Conservation (phyloP, 1,140 invertebrate genomes). For the Telenomus remus region DNA sequence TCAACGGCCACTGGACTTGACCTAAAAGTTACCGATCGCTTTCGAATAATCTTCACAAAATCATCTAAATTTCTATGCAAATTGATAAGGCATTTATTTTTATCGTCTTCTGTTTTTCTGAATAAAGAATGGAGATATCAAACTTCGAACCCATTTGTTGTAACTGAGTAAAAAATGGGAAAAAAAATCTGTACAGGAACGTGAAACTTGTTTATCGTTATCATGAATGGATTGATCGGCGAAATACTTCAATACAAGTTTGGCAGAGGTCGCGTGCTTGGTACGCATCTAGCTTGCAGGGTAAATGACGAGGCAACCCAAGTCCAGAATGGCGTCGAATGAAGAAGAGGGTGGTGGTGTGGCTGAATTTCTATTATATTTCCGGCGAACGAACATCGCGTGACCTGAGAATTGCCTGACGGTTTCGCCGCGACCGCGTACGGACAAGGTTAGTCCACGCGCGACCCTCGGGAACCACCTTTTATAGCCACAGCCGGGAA, state of each 20-base stretch:
- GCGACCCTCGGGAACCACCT: constrained; percentile 54
- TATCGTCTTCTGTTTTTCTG: no score
- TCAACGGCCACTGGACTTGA: no score
- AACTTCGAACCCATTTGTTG: no score
- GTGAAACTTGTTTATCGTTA: constrained; percentile 16
- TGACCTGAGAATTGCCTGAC: constrained; percentile 60
- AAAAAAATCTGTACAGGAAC: constrained; percentile 6
- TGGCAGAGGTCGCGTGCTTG: constrained; percentile 54
- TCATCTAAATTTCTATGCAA: no score
- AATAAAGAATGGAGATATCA: no score
- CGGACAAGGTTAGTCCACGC: constrained; percentile 54
- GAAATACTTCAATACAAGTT: constrained; percentile 43
- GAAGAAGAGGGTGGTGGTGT: constrained; percentile 32
- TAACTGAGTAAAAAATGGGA: not conserved
- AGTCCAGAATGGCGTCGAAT: constrained; percentile 32
- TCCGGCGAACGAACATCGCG: constrained; percentile 63
- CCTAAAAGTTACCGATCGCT: no score
- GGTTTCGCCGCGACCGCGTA: constrained; percentile 51
- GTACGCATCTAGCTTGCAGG: constrained; percentile 46
- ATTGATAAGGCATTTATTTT: no score
- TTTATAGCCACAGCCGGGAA: constrained; percentile 34
- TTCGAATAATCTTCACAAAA: no score
- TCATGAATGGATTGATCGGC: constrained; percentile 39
- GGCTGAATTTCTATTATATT: constrained; percentile 62
- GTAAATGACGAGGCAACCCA: constrained; percentile 52